Evolutionary conservation across 2,888 invertebrate species (phyloP).

Genomic region (Mimas tiliae): DNA sequence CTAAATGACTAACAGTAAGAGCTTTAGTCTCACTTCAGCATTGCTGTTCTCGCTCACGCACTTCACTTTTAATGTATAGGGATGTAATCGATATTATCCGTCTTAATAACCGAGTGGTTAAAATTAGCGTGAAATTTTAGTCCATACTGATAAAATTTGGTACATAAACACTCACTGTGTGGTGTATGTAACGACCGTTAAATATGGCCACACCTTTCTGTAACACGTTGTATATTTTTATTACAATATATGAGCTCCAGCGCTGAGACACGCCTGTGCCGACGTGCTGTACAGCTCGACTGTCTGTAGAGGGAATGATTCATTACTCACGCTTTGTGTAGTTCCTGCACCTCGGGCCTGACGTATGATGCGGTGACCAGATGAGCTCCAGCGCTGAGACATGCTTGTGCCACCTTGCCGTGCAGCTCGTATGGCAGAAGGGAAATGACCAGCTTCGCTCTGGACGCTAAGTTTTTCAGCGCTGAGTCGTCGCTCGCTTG

Average conservation of each 20-base stretch:
- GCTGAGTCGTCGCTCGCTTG: constrained; percentile 91
- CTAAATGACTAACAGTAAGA: too few species aligned
- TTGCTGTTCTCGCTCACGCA: too few species aligned
- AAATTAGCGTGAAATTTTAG: too few species aligned
- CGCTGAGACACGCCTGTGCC: constrained; percentile 94
- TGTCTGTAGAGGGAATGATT: neutral
- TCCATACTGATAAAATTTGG: too few species aligned
- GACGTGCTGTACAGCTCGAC: constrained; percentile 92
- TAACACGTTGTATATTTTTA: too few species aligned
- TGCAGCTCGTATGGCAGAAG: constrained; percentile 96
- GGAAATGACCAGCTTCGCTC: constrained; percentile 92
- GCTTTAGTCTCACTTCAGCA: too few species aligned
- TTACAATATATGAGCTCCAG: constrained; percentile 96
- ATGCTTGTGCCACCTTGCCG: constrained; percentile 92
- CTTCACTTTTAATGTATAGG: too few species aligned
- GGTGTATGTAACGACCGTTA: too few species aligned
- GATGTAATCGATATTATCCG: too few species aligned
- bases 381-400: constrained; percentile 93
- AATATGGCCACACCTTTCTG: too few species aligned
- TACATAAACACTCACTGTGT: too few species aligned
- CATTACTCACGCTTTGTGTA: constrained; percentile 88
- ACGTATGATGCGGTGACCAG: constrained; percentile 99
- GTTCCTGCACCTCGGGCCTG: constrained; percentile 91
- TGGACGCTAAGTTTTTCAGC: constrained; percentile 88
- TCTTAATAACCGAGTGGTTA: too few species aligned